phyloP scores from a whole-genome alignment of 2,797 vertebrate species.

The Lindbergichthys nudifrons region DNA sequence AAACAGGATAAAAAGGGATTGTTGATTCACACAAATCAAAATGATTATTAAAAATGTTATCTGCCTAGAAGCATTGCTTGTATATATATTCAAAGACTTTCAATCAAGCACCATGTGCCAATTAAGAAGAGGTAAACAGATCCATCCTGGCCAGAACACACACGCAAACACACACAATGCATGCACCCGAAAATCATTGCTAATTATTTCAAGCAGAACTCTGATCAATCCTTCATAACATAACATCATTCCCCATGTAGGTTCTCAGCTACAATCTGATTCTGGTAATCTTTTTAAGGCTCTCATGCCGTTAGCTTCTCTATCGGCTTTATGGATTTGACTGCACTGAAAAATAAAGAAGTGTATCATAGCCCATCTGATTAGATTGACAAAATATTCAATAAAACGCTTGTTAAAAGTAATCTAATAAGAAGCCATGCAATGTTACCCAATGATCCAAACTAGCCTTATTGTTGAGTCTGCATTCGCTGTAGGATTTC shows the following conservation, averaged over 20 bases:
- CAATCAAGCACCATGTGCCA: slow-evolving; percentile 37
- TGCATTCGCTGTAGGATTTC: slow-evolving; percentile 33
- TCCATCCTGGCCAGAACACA: slow-evolving; percentile 47
- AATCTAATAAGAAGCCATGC: slow-evolving; percentile 76
- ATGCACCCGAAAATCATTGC: slow-evolving; percentile 88
- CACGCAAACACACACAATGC: slow-evolving; percentile 42
- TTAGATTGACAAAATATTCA: slow-evolving; percentile 81
- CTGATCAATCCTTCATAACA: slow-evolving; percentile 96
- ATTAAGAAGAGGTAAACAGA: slow-evolving; percentile 62
- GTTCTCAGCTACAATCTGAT: slow-evolving; percentile 88
- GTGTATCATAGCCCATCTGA: slow-evolving; percentile 80
- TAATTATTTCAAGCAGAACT: slow-evolving; percentile 96
- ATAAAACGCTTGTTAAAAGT: slow-evolving; percentile 77
- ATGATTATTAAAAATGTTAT: slow-evolving; percentile 23
- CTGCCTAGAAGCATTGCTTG: neutral
- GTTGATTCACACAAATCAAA: slow-evolving; percentile 14
- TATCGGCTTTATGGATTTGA: slow-evolving; percentile 91
- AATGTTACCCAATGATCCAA: slow-evolving; percentile 59
- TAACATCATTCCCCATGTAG: slow-evolving; percentile 90
- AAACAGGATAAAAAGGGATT: neutral
- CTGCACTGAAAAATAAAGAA: slow-evolving; percentile 82
- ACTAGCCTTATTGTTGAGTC: slow-evolving; percentile 56
- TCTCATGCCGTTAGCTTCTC: slow-evolving; percentile 86
- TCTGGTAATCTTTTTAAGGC: slow-evolving; percentile 91
- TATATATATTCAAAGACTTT: slow-evolving; percentile 24